A percentile compares a stretch with the other conserved stretches of the same genome.
Evolutionary conservation across 2,888 invertebrate species (phyloP).

Genomic region (Euplagia quadripunctaria): DNA sequence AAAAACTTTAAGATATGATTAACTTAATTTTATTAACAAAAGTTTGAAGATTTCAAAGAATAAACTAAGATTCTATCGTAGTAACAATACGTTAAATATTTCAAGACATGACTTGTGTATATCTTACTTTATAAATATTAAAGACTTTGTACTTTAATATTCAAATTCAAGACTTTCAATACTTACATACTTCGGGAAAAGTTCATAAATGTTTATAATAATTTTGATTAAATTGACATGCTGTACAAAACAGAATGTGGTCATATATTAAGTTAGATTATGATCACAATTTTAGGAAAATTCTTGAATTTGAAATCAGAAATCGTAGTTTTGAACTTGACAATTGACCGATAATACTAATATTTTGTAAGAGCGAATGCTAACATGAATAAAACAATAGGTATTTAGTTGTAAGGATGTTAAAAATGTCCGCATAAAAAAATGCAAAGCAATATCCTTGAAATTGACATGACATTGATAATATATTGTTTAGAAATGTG

Average conservation of each 20-base stretch:
- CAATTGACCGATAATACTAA: no score
- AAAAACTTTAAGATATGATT: neutral
- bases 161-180: neutral
- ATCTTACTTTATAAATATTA: neutral
- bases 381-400: no score
- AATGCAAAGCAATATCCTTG: no score
- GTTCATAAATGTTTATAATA: neutral
- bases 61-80: neutral
- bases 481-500: no score
- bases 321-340: no score
- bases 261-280: no score
- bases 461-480: no score
- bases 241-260: neutral
- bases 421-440: no score
- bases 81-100: neutral
- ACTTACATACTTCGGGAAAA: neutral
- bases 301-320: no score
- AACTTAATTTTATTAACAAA: constrained; percentile 2
- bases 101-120: neutral
- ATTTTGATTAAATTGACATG: neutral
- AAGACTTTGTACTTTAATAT: neutral
- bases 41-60: neutral
- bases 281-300: no score
- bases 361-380: no score
- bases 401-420: no score